Base-by-base conservation (phyloP, 2,888 invertebrate species). In the Parascotia fuliginaria region DNA sequence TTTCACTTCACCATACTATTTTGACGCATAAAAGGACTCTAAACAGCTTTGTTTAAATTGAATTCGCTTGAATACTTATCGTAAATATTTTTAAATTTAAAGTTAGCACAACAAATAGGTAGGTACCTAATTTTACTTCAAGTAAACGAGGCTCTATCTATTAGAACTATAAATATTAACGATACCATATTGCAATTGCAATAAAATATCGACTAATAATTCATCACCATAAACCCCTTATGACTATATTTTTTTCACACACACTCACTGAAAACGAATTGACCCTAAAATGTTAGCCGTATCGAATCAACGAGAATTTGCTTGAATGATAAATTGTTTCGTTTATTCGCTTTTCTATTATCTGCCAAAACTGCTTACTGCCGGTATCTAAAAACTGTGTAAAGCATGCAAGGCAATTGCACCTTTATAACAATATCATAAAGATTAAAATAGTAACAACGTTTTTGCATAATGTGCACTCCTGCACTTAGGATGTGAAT, bases 301-400 rank as follows among this genome's bases (percentile, higher is more conserved):
- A 73, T 77, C 89, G 83, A 89, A 89, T 89, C 85, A 87, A 88
- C 87, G 72, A 88, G 89, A 87, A 78, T 79, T 81, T 77, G 60
- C 60, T 69, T 48, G 73, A 78, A 84, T 87, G 85, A 89, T 86
- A 75, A 81, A 89, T 89, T 73, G 77, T 66, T 77, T 74, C 59
- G 77, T 75, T 73, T 73, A 74, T 79, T 79, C 69, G 71, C 60
- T 73, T 70, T 71, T 71, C 73, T 76, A 75, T 75, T 74, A 72
- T 71, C 51, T 55, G 48, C 48, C 28, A 59, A 55, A 70, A 58
- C 40, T 45, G 55, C 48, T 57, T 41, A 54, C 16, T 48, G 57
- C 42, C 48, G 47, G 50, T 40, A 65, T 49, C 40, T 19, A 12
- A 42, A 27, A 42, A 32, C 42, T 46, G 29, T 34, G 31, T 38